These are phyloP conservation scores for Takifugu rubripes DNA, from an alignment of 2,797 vertebrate species.

Conservation along the genomic window DNA sequence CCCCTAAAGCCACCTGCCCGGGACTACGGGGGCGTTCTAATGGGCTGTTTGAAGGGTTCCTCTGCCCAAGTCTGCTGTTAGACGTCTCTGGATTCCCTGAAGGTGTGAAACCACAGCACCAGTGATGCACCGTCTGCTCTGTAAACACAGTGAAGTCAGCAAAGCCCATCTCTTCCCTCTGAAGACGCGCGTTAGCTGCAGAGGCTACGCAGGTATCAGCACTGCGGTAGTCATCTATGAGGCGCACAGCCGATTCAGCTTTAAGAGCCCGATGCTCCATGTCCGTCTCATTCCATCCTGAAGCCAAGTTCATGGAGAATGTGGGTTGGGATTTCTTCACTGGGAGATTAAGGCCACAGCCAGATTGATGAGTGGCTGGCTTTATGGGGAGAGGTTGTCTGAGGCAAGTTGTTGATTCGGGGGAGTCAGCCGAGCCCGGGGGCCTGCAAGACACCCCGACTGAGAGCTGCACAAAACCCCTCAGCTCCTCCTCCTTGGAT, in stretches of 20 bases:
- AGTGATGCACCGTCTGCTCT: conserved; percentile 58
- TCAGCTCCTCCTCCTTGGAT: conserved; percentile 88
- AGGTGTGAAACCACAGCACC: conserved; percentile 65
- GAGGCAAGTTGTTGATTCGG: conserved; percentile 60
- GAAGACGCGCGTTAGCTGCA: conserved; percentile 17
- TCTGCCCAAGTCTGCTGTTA: conserved; percentile 50
- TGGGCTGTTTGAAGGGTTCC: conserved; percentile 62
- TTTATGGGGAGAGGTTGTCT: conserved; percentile 64
- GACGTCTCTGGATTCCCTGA: conserved; percentile 32
- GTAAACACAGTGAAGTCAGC: conserved; percentile 83
- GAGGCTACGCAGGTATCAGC: conserved; percentile 59
- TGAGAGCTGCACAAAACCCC: conserved; percentile 85
- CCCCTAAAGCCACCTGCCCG: conserved; percentile 28
- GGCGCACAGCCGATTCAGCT: conserved; percentile 70
- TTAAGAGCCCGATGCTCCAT: conserved; percentile 58
- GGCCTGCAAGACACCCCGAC: conserved; percentile 69
- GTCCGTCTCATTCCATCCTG: conserved; percentile 27
- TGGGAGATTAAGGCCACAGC: conserved; percentile 54
- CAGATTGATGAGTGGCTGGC: conserved; percentile 71
- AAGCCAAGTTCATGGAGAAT: conserved; percentile 30
- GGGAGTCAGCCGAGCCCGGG: conserved; percentile 75
- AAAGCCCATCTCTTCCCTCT: conserved; percentile 76
- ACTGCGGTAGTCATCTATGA: conserved; percentile 79
- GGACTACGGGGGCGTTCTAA: conserved; percentile 45
- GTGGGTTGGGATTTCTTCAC: conserved; percentile 53